These are phyloP conservation scores for Acanthopagrus latus DNA, from an alignment of 2,797 vertebrate genomes.

Conservation along the genomic window DNA sequence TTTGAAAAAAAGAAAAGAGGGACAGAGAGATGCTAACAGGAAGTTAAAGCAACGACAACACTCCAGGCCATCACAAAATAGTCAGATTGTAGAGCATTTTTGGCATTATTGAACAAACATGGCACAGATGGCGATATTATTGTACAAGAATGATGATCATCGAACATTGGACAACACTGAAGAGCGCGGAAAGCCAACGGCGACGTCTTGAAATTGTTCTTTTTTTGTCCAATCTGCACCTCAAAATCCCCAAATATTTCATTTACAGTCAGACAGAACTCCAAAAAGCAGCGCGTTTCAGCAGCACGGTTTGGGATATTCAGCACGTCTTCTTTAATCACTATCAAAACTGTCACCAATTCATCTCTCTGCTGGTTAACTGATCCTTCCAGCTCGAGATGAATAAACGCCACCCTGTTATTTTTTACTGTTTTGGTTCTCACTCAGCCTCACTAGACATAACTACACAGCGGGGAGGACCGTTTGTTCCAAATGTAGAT, in stretches of 20 bases:
- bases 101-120: no score
- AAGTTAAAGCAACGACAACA: no score
- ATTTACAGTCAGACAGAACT: background rate
- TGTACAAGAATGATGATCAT: no score
- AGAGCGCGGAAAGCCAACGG: no score
- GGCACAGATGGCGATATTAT: no score
- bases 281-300: background rate
- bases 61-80: no score
- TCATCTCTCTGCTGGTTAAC: background rate
- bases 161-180: no score
- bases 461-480: constrained; percentile 46
- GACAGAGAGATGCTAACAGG: no score
- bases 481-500: constrained; percentile 42
- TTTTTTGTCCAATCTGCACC: background rate
- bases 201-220: background rate
- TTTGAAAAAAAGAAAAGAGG: no score
- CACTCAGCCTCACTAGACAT: constrained; percentile 24
- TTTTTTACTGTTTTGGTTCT: constrained; percentile 42
- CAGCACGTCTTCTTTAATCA: background rate
- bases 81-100: no score
- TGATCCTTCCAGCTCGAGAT: background rate
- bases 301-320: background rate
- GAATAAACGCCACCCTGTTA: constrained; percentile 1
- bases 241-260: background rate
- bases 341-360: background rate